Base-by-base conservation (phyloP, 2,888 invertebrate species). In the Lycocerus yunnanus region DNA sequence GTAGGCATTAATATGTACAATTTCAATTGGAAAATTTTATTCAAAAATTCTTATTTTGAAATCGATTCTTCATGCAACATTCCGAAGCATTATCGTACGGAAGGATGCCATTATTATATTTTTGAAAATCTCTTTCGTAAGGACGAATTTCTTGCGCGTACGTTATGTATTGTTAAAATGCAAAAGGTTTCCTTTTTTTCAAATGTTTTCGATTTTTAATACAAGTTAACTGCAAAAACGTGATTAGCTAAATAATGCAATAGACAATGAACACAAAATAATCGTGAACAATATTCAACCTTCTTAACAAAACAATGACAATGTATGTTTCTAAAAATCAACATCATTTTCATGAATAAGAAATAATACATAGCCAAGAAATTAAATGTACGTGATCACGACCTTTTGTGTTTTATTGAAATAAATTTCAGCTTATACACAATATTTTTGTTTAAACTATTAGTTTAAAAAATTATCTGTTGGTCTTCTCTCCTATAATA, bases 371-470 rank as follows among this genome's bases (percentile, higher is more conserved):
- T 78, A 73, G 75, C 78, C 80, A 79, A 79, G 81, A 78, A 81
- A 81, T 82, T 81, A 81, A 81, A 80, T 80, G 80, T 81, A 81
- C 81, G 81, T 81, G 79, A 79, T 77, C 81, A 82, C 81, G 82
- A 82, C 75, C 77, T 78, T 80, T 79, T 81, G 81, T 73, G 27
- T 70, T 72, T 68, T 60, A 66, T 67, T 18, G 66, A 71, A 66
- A 16, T 61, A 61, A 69, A 69, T 69, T 69, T 24, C 13, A 15
- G 27, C 68, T 66, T n/a, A n/a, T n/a, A n/a, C n/a, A n/a, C n/a
- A 43, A 18, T 9, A 21, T 8, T 21, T 21, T 21, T 21, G 8
- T 21, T 43, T 43, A n/a, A 43, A 43, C 43, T 43, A 43, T n/a
- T 13, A n/a, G 6, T 8, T 2, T 5, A 43, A 43, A n/a, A 43